These are phyloP conservation scores for Python bivittatus DNA, from an alignment of 2,113 vertebrate genomes.

Conservation along the genomic window DNA sequence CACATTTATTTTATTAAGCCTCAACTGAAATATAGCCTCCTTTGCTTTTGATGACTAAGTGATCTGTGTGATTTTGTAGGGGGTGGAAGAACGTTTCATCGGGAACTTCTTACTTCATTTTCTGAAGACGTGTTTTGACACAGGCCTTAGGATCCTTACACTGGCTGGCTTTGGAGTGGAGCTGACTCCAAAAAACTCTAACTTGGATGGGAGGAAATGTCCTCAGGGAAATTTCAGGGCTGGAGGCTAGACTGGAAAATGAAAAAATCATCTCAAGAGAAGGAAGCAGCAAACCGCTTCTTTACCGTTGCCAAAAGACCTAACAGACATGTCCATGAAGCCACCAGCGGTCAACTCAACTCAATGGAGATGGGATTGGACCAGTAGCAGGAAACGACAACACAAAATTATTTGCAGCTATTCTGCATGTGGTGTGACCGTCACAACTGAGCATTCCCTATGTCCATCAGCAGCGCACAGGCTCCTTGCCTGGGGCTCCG, in stretches of 20 bases:
- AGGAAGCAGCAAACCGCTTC: too few relatives aligned
- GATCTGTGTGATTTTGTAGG: neutral
- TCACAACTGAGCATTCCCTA: neutral
- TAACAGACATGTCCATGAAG: too few relatives aligned
- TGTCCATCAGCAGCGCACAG: neutral
- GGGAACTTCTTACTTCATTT: neutral
- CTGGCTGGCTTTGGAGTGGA: too few relatives aligned
- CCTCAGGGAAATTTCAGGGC: too few relatives aligned
- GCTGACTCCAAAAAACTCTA: too few relatives aligned
- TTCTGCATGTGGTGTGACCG: neutral
- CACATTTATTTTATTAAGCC: neutral
- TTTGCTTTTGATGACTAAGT: neutral
- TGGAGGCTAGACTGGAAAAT: too few relatives aligned
- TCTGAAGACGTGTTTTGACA: neutral
- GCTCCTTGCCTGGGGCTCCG: neutral
- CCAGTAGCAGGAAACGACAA: neutral
- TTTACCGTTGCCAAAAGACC: too few relatives aligned
- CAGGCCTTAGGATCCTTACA: too few relatives aligned
- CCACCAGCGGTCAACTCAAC: too few relatives aligned
- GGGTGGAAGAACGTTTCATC: neutral
- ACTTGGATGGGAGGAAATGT: too few relatives aligned
- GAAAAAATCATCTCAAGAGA: too few relatives aligned
- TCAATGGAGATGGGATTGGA: too few relatives aligned
- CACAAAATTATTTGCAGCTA: neutral
- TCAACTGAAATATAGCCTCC: neutral